Base-by-base conservation (phyloP, 1,140 invertebrate species). In the Probaryconus sp. region DNA sequence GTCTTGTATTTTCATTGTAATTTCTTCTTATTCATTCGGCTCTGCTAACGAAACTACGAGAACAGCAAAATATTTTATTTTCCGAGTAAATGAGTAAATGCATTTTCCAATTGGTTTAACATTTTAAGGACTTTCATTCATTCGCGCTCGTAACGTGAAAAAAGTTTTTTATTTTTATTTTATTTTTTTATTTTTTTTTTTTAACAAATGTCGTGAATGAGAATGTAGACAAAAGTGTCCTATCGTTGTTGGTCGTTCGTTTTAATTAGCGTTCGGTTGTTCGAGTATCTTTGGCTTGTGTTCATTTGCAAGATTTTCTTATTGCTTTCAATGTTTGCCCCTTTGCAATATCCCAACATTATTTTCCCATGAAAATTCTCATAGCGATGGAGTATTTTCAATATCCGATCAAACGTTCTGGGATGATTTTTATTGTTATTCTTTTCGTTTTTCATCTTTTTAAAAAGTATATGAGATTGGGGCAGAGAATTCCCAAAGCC, bases 1-100 rank as follows among this genome's bases (percentile, higher is more conserved):
- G 61, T 73, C 60, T 73, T 61, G 37, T 33, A 40, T 26, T 61
- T 51, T 51, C 58, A 65, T 65, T 64, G 60, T 58, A 53, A 58
- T 72, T 72, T 65, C 18, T 72, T 64, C 60, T 72, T 60, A 71
- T 55, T 65, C 68, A 72, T 64, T 64, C 51, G 30, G 30, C 16
- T 24, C 13, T n/a, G 17, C 3, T 16, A 20, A 55, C 61, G 40
- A 37, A 9, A 6, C 14, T 14, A 18, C 33, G 26, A 5, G 31
- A 65, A 5, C 28, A 28, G 18, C 26, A 17, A 45, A 64, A 72
- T 72, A 60, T 64, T 64, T 51, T 53, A 56, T 72, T 71, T 69
- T 50, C 21, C 2, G 20, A 20, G 1, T 42, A 35, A 40, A 3
- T 11, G 20, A 58, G 16, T 37, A 56, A 56, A 64, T 31, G 53